Base-by-base conservation (phyloP, 2,113 vertebrate genomes). In the Alethe diademata region DNA sequence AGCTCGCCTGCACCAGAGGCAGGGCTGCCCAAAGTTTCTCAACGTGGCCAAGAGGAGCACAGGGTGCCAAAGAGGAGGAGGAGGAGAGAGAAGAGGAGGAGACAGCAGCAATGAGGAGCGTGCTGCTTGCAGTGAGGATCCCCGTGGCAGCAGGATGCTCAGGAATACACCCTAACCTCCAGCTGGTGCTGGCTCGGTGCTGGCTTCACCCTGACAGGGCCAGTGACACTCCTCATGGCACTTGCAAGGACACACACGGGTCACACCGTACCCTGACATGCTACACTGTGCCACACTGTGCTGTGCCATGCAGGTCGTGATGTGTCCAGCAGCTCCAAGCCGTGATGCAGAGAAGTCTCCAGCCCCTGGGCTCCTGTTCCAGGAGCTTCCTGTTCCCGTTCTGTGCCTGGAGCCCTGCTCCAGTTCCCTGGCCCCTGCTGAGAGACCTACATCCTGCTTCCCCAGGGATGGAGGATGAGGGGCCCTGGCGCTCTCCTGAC, bases 241-340 rank as follows among this genome's bases (percentile, higher is more conserved):
- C 35, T 67, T 64, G n/a, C 0, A 0, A 65, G 81, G 76, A 35
- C 67, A 38, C 66, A 18, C 42, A 7, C 2, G 28, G 57, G 54
- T 20, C 12, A 0, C 36, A 14, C 42, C 2, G 0, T 5, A 12
- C 19, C 8, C 1, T 25, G 43, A 33, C 18, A 2, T 2, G 17
- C 64, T 1, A 7, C 29, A 28, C 48, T 15, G 9, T 43, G 57
- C 54, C 7, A 0, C 47, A 12, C 28, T 19, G 2, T 24, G 47
- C 79, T 23, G 60, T 45, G 57, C 72, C 5, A 0, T 23, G 42
- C 43, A 38, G 36, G 51, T 48, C 28, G 50, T 2, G 0, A 9
- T 9, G 40, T 25, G 24, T 50, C 50, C 10, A 1, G 88, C 45
- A 86, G 58, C 31, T 12, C 62, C 0, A 0, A 48, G 50, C 16